Evolutionary conservation across 2,888 invertebrate species (phyloP), one percentile per base, ranked within the genome.

Genomic region (Neuroscelio doddi): DNA sequence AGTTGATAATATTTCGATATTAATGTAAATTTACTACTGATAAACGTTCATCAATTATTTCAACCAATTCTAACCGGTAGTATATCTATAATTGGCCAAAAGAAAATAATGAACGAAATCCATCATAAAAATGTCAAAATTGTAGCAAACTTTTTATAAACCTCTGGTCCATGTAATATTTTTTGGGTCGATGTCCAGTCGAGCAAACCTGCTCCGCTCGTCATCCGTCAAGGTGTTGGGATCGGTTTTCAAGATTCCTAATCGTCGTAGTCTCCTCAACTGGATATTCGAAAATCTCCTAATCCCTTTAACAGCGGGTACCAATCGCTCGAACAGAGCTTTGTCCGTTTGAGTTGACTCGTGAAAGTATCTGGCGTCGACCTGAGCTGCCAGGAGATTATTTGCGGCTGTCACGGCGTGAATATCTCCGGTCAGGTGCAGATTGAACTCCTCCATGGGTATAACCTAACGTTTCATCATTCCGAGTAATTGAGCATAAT

Each of bases 401-500:
- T 98, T 97, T 3, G 98, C 98, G 0, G 97, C 97, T 0, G 95
- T 93, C 12, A 99, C 94, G 0, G 98, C 98, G 85, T 99, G 98
- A 77, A 98, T 98, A 82, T 98, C 98, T 0, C 97, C 96, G 0
- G 98, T 99, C 71, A 99, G 87, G 84, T 99, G 98, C 0, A 99
- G 89, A 86, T 99, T 99, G 85, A 98, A 98, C 77, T 99, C 98
- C 85, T 99, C 98, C 98, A 99, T 99, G 0, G 98, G 98, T 71
- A 98, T 98, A 0, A 95, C 93, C 88, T 93, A 3, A 21, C 21
- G 21, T 21, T 5, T 21, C 47, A 47, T 93, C 21, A 21, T 21
- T 21, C 3, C 21, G 5, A 5, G 5, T 2, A 3, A 5, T 21
- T 21, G 5, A 21, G 5, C 21, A 21, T 21, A 5, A 21, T 21